These are phyloP conservation scores for Andrena camellia DNA, from an alignment of 2,888 invertebrate species.

Conservation along the genomic window DNA sequence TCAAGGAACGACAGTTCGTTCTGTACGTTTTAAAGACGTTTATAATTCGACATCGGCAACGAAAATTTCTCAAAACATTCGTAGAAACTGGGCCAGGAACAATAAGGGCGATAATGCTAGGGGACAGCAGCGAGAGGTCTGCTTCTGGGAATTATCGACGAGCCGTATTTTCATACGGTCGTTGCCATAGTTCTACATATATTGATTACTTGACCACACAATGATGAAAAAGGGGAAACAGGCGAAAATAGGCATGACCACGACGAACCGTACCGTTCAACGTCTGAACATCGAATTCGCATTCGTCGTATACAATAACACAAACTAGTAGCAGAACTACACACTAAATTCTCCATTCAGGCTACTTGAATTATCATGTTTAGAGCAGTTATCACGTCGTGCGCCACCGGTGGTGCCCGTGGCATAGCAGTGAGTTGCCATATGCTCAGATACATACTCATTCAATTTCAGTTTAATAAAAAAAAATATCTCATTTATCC, in stretches of 20 bases:
- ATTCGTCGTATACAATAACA: background rate
- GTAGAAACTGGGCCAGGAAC: slow-evolving; percentile 15
- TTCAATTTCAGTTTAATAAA: no score
- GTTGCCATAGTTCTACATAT: slow-evolving; percentile 13
- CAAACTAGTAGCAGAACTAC: background rate
- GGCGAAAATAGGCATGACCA: slow-evolving; percentile 6
- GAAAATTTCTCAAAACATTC: slow-evolving; percentile 5
- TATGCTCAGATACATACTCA: no score
- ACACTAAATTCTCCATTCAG: background rate
- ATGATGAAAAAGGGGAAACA: slow-evolving; percentile 8
- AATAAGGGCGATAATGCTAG: slow-evolving; percentile 14
- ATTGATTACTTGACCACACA: slow-evolving; percentile 32
- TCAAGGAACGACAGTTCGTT: background rate
- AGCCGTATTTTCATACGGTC: slow-evolving; percentile 22
- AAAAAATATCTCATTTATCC: no score
- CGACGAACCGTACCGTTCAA: background rate
- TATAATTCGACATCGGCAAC: background rate
- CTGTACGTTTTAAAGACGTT: background rate
- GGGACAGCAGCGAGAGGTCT: background rate
- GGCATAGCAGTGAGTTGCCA: no score
- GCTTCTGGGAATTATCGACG: slow-evolving; percentile 42
- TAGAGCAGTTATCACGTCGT: no score
- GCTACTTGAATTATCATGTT: no score
- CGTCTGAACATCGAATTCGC: background rate
- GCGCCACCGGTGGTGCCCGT: no score